phyloP scores from a whole-genome alignment of 2,113 vertebrate species.

The Heterotis niloticus region DNA sequence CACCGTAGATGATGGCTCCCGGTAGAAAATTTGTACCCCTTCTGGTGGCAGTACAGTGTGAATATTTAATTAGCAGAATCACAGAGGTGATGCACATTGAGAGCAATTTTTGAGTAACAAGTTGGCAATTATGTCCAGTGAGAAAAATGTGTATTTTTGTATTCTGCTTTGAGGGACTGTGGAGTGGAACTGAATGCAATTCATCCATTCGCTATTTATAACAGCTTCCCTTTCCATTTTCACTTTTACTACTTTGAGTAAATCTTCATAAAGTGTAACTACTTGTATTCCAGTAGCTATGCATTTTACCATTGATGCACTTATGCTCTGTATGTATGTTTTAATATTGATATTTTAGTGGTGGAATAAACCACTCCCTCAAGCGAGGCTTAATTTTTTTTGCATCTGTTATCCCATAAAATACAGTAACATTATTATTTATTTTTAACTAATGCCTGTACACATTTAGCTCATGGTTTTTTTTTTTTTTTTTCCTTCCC shows the following conservation, averaged over 20 bases:
- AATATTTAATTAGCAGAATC: slow-evolving; percentile 22
- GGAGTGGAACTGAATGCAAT: not conserved
- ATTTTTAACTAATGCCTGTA: not conserved
- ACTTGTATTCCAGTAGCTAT: not conserved
- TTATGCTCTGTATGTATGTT: not conserved
- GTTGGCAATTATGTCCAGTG: not conserved
- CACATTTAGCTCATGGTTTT: no score
- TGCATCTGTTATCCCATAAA: not conserved
- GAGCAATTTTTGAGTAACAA: slow-evolving; percentile 4
- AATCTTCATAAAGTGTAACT: not conserved
- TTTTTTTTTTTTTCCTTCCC: no score
- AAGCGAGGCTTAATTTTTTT: no score
- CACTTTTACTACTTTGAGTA: not conserved
- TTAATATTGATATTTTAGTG: not conserved
- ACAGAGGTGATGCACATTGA: not conserved
- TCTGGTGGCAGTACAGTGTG: slow-evolving; percentile 2
- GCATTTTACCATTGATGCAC: no score
- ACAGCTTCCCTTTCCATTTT: not conserved
- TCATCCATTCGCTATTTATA: not conserved
- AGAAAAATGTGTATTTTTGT: not conserved
- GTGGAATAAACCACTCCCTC: not conserved
- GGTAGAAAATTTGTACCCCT: not conserved
- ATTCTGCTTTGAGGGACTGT: not conserved
- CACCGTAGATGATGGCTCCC: not conserved
- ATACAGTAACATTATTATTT: not conserved